Evolutionary conservation across 2,113 vertebrate genomes (phyloP).

Genomic region (Embiotoca jacksoni): DNA sequence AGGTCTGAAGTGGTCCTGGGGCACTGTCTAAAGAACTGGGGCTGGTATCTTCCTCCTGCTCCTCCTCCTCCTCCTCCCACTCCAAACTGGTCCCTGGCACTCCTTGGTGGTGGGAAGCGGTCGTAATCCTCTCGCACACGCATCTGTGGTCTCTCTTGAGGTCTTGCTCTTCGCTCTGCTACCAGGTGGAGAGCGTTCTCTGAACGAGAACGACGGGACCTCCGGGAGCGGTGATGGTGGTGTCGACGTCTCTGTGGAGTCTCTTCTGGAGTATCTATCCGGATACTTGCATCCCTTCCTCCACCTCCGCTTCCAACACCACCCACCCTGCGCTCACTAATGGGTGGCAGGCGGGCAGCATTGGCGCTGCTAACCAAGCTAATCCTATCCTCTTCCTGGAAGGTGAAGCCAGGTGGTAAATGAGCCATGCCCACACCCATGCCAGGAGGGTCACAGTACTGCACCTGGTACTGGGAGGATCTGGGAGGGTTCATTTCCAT

Average conservation of each 20-base stretch:
- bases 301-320: constrained; percentile 70
- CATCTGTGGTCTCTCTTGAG: constrained; percentile 88
- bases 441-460: constrained; percentile 85
- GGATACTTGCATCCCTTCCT: constrained; percentile 76
- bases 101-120: constrained; percentile 89
- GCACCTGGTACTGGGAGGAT: constrained; percentile 84
- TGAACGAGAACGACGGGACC: constrained; percentile 93
- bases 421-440: constrained; percentile 78
- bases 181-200: constrained; percentile 96
- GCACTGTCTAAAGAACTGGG: constrained; percentile 91
- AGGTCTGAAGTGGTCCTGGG: constrained; percentile 97
- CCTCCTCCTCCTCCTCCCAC: constrained; percentile 63
- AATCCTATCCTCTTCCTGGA: constrained; percentile 88
- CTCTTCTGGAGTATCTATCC: constrained; percentile 81
- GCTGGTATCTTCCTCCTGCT: constrained; percentile 75
- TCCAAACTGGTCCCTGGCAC: constrained; percentile 86
- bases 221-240: constrained; percentile 86
- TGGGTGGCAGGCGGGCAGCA: constrained; percentile 85
- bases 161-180: constrained; percentile 86
- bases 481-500: constrained; percentile 89
- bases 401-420: constrained; percentile 92
- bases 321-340: constrained; percentile 89
- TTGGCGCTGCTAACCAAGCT: constrained; percentile 86
- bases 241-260: constrained; percentile 87
- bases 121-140: constrained; percentile 93